These are phyloP conservation scores for Macrosteles quadrilineatus DNA, from an alignment of 1,140 invertebrate species.

Conservation along the genomic window DNA sequence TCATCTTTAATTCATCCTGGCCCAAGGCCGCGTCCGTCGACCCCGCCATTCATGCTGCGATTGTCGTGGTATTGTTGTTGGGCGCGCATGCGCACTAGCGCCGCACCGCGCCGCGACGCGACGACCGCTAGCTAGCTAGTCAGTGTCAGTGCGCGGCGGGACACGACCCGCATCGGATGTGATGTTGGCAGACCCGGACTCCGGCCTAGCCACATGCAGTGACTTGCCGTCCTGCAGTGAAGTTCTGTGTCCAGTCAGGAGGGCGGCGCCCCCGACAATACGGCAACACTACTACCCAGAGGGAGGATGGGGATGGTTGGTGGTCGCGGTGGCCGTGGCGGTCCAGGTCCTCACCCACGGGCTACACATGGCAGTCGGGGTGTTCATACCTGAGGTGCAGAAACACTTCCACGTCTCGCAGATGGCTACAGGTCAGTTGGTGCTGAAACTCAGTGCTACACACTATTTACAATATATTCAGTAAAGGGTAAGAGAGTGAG, in stretches of 20 bases:
- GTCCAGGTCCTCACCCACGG: constrained; percentile 57
- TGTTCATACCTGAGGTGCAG: constrained; percentile 45
- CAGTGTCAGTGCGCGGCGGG: constrained; percentile 25
- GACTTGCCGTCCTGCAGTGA: constrained; percentile 44
- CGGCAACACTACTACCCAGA: constrained; percentile 66
- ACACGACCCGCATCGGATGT: not conserved
- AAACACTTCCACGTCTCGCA: constrained; percentile 39
- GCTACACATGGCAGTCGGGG: constrained; percentile 53
- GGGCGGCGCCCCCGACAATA: constrained; percentile 47
- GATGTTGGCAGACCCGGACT: constrained; percentile 39
- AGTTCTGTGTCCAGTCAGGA: constrained; percentile 37
- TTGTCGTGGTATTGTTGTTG: no score
- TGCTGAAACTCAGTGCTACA: no score
- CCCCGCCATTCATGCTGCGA: no score
- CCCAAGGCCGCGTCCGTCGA: no score
- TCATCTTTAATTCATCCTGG: no score
- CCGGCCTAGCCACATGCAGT: constrained; percentile 44
- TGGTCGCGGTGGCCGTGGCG: constrained; percentile 55
- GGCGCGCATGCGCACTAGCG: no score
- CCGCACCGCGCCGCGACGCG: no score
- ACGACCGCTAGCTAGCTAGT: no score
- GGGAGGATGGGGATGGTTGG: constrained; percentile 68
- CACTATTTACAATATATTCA: no score
- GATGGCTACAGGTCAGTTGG: constrained; percentile 43
- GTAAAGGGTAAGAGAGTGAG: no score